Percentiles rank a stretch among this genome's conserved stretches.
These are phyloP conservation scores for Drosophila triauraria DNA, from an alignment of 1,140 invertebrate genomes.

Conservation along the genomic window DNA sequence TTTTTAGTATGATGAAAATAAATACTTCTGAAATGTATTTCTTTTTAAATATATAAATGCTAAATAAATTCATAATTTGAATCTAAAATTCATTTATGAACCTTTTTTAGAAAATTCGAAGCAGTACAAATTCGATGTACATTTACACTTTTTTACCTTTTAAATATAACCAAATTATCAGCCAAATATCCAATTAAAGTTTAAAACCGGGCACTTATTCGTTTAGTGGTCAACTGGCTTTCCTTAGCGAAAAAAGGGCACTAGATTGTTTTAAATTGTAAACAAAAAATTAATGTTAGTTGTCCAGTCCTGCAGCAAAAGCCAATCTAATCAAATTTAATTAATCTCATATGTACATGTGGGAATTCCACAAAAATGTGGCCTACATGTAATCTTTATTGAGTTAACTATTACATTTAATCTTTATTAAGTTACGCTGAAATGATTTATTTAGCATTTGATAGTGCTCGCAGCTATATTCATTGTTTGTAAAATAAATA, in stretches of 20 bases:
- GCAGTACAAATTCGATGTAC: no score
- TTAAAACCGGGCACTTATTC: not conserved
- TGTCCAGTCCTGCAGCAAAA: constrained; percentile 1
- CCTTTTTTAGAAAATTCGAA: no score
- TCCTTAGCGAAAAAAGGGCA: not conserved
- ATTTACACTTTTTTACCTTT: not conserved
- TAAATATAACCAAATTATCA: not conserved
- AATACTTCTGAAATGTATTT: no score
- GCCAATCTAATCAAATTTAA: constrained; percentile 12
- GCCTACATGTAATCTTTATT: constrained; percentile 11
- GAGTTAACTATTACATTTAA: constrained; percentile 8
- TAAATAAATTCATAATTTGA: no score
- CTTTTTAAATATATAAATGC: no score
- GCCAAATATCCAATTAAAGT: not conserved
- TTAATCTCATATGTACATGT: not conserved
- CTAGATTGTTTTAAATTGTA: constrained; percentile 1
- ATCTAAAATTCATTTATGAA: no score
- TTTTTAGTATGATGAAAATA: no score
- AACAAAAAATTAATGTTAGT: not conserved
- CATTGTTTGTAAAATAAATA: not conserved
- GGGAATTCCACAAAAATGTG: not conserved
- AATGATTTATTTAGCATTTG: constrained; percentile 3
- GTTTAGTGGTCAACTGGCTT: not conserved
- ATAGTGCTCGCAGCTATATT: not conserved
- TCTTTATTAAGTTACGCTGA: constrained; percentile 9